phyloP scores from a whole-genome alignment of 2,113 vertebrate genomes.

The Hippopotamus amphibius region DNA sequence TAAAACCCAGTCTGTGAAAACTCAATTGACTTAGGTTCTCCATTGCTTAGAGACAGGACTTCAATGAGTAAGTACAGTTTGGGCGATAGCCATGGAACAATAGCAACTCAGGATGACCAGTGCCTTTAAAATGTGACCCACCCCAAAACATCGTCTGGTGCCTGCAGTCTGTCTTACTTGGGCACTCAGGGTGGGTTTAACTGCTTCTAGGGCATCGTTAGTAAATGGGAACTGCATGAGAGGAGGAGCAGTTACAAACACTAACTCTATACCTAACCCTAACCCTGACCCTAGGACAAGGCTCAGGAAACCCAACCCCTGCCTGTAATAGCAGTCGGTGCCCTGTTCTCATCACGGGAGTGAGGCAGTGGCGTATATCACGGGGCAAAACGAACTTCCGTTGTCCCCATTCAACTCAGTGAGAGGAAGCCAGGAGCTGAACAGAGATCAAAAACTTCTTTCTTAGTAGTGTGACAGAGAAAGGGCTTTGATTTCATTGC shows the following conservation, averaged over 20 bases:
- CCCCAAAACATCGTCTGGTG: neutral
- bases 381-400: neutral
- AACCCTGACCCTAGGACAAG: neutral
- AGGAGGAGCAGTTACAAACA: neutral
- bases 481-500: constrained; percentile 10
- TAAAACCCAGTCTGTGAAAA: neutral
- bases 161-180: neutral
- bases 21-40: neutral
- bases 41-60: neutral
- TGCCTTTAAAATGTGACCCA: neutral
- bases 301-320: neutral
- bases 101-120: neutral
- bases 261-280: neutral
- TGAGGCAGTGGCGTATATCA: neutral
- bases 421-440: neutral
- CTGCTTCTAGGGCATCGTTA: neutral
- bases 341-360: neutral
- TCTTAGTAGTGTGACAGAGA: neutral
- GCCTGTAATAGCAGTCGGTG: accelerated
- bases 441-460: neutral
- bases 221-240: neutral
- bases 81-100: neutral
- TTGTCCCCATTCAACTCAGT: neutral
- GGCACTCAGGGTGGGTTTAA: neutral
- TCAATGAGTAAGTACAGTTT: neutral